A percentile compares a stretch with the other conserved stretches of the same genome.
Evolutionary conservation across 2,797 vertebrate genomes (phyloP).

Genomic region (Basileuterus tristriatus): DNA sequence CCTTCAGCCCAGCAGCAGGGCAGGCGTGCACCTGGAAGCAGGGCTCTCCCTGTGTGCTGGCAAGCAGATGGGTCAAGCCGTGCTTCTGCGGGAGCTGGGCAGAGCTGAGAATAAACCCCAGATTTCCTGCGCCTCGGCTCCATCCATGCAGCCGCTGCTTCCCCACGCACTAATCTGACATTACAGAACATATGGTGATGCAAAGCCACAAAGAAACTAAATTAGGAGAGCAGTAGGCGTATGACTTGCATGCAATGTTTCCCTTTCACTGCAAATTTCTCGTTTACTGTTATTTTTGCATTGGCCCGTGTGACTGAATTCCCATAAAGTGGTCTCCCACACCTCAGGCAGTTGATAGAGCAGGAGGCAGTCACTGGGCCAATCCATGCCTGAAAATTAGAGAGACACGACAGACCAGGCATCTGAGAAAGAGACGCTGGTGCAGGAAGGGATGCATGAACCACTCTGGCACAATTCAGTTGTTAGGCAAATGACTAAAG

Average conservation of each 20-base stretch:
- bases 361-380: not conserved
- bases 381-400: slow-evolving; percentile 30
- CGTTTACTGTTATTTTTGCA: slow-evolving; percentile 53
- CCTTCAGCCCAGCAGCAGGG: not conserved
- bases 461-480: slow-evolving; percentile 32
- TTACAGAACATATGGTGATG: not conserved
- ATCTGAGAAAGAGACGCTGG: not conserved
- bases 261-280: slow-evolving; percentile 62
- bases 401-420: not conserved
- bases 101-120: slow-evolving; percentile 16
- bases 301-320: slow-evolving; percentile 29
- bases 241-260: slow-evolving; percentile 43
- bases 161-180: slow-evolving; percentile 23
- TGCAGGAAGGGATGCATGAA: not conserved
- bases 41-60: fast-evolving
- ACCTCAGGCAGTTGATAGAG: slow-evolving; percentile 37
- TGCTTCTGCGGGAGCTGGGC: not conserved
- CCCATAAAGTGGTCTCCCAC: slow-evolving; percentile 45
- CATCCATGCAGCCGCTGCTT: not conserved
- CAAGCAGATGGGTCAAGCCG: fast-evolving
- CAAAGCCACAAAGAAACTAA: slow-evolving; percentile 60
- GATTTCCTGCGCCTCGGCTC: not conserved
- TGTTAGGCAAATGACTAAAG: slow-evolving; percentile 63
- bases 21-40: fast-evolving
- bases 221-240: slow-evolving; percentile 49